Conservation (phyloP, 2,888 invertebrate genomes). For the Diaperis boleti region DNA sequence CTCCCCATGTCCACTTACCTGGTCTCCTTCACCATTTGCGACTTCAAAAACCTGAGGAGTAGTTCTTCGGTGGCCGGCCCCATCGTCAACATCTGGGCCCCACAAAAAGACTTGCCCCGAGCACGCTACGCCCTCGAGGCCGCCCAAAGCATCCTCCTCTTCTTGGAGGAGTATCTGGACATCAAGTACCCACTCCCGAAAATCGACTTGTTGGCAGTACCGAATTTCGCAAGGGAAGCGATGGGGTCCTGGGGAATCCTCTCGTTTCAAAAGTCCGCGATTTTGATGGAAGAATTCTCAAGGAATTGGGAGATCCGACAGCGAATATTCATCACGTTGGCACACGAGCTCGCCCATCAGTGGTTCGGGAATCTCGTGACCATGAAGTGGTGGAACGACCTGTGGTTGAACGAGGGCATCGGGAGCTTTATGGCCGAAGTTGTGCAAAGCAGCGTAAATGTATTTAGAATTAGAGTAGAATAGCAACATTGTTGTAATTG, state of each 20-base stretch:
- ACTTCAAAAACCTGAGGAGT: conserved; percentile 56
- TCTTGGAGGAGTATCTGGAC: conserved; percentile 69
- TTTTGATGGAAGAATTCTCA: conserved; percentile 70
- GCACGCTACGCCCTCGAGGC: conserved; percentile 68
- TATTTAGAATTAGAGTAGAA: background rate
- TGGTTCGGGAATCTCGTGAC: conserved; percentile 82
- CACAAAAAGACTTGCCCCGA: conserved; percentile 57
- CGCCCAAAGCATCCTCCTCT: conserved; percentile 67
- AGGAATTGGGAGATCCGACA: conserved; percentile 63
- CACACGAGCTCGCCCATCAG: conserved; percentile 81
- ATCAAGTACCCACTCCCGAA: conserved; percentile 69
- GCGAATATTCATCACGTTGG: conserved; percentile 67
- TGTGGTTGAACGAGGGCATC: conserved; percentile 82
- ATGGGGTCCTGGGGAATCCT: conserved; percentile 73
- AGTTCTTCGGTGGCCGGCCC: conserved; percentile 54
- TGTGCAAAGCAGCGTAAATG: conserved; percentile 69
- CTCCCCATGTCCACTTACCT: conserved; percentile 83
- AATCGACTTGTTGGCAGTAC: conserved; percentile 72
- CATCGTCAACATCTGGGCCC: conserved; percentile 66
- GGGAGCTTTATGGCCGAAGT: conserved; percentile 74
- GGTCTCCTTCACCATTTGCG: conserved; percentile 71
- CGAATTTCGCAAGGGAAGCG: conserved; percentile 70
- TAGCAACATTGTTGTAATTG: background rate
- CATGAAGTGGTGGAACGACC: conserved; percentile 77
- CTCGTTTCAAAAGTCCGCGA: conserved; percentile 73